Evolutionary conservation across 2,113 vertebrate genomes (phyloP), one percentile per base, ranked within the genome.

Genomic region (Balaenoptera acutorostrata): DNA sequence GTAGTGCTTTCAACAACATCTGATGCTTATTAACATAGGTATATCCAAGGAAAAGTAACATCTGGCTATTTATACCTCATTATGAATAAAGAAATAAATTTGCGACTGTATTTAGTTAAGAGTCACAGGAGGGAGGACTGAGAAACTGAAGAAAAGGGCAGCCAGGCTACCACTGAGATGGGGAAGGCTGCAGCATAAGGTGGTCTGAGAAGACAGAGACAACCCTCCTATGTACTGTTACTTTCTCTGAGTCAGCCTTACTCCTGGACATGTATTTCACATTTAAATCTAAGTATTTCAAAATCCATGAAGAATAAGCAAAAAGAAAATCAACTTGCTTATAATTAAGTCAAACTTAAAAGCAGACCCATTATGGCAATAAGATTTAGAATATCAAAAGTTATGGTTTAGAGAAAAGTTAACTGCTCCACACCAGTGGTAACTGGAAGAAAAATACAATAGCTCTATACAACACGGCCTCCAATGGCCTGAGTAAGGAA

Each of bases 101-200:
- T 27, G 8, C 39, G 8, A 68, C 25, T 78, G 23, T 13, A 85
- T 3, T 78, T 61, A 83, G 3, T 68, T 33, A 31, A n/a, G 71
- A 52, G 63, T 92, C 83, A 86, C 20, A 69, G 52, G 33, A 75
- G n/a, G 59, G 18, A 75, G 14, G 10, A 31, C 13, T 36, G 14
- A 66, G 46, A 69, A 64, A 44, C 4, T 25, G 10, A 59, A 75
- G 31, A 17, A n/a, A 1, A 89, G 4, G 8, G 27, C 8, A 23
- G 1, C 0, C 18, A 25, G 23, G 4, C 21, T 7, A 1, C 9
- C 3, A 15, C 2, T 14, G 2, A 25, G 25, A 1, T 2, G 3
- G 18, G 4, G 10, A 18, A 7, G 17, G 72, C 0, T 2, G 2
- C 4, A 55, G 20, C 7, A 12, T 2, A 2, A 4, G 3, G 15